Percentiles rank a stretch among this genome's conserved stretches.
Evolutionary conservation across 2,113 vertebrate species (phyloP).

Genomic region (Larimichthys crocea): DNA sequence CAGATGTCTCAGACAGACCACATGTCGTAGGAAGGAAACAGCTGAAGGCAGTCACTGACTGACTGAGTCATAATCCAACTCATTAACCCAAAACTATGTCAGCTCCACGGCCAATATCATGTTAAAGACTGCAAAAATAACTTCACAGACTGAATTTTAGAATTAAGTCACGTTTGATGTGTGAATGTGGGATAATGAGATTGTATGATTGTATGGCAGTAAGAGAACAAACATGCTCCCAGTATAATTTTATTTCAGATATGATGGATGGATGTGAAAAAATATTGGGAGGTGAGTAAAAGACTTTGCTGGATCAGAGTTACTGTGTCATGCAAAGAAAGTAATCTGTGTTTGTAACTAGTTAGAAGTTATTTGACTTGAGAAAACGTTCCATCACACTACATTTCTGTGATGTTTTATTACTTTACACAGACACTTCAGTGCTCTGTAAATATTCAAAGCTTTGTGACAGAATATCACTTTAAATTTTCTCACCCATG

Average conservation of each 20-base stretch:
- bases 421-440: neutral
- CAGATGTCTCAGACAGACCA: constrained; percentile 46
- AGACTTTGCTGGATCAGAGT: neutral
- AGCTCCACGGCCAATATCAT: neutral
- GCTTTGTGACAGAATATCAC: neutral
- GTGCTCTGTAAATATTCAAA: neutral
- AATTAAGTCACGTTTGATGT: too few species aligned
- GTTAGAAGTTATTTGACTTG: neutral
- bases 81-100: neutral
- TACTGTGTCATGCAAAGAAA: too few species aligned
- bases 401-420: neutral
- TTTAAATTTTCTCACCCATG: neutral
- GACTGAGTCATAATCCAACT: constrained; percentile 13
- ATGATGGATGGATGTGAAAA: neutral
- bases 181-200: neutral
- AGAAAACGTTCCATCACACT: neutral
- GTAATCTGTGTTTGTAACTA: neutral
- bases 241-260: neutral
- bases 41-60: constrained; percentile 35
- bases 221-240: neutral
- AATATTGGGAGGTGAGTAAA: neutral
- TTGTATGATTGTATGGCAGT: neutral
- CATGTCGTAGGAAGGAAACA: constrained; percentile 24
- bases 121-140: neutral
- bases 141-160: neutral